Evolutionary conservation across 2,113 vertebrate species (phyloP).

Genomic region (Corythaeola cristata): DNA sequence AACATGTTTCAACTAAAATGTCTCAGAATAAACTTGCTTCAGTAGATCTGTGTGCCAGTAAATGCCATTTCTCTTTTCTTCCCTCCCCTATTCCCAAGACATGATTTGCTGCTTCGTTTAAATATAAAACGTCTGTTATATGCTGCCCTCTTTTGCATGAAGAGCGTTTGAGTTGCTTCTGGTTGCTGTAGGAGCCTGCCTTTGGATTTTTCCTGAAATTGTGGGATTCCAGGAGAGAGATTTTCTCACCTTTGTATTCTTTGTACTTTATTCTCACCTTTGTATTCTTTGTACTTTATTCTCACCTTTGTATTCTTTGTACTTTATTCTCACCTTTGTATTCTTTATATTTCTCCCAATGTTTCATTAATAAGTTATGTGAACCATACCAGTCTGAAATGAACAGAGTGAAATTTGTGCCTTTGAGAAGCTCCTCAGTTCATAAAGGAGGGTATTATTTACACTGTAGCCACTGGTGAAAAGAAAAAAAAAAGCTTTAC

Average conservation of each 20-base stretch:
- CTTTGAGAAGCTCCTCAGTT: background rate
- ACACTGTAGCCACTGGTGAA: background rate
- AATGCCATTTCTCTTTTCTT: background rate
- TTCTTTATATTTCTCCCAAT: background rate
- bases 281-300: background rate
- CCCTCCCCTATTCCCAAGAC: background rate
- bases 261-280: background rate
- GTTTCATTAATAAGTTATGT: background rate
- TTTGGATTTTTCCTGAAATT: background rate
- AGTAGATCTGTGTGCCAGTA: constrained; percentile 20
- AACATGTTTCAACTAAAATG: constrained; percentile 53
- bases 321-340: background rate
- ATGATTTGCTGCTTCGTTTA: background rate
- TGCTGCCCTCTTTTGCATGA: background rate
- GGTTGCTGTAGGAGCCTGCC: background rate
- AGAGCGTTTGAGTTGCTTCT: background rate
- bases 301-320: background rate
- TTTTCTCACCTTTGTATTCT: background rate
- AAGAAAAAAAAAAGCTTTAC: background rate
- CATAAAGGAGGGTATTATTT: background rate
- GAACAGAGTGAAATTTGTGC: background rate
- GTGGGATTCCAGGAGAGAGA: background rate
- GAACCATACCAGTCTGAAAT: background rate
- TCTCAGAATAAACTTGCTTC: constrained; percentile 60
- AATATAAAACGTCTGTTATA: background rate